Evolutionary conservation across 2,888 invertebrate genomes (phyloP).

Genomic region (Acanthococcus lagerstroemiae): DNA sequence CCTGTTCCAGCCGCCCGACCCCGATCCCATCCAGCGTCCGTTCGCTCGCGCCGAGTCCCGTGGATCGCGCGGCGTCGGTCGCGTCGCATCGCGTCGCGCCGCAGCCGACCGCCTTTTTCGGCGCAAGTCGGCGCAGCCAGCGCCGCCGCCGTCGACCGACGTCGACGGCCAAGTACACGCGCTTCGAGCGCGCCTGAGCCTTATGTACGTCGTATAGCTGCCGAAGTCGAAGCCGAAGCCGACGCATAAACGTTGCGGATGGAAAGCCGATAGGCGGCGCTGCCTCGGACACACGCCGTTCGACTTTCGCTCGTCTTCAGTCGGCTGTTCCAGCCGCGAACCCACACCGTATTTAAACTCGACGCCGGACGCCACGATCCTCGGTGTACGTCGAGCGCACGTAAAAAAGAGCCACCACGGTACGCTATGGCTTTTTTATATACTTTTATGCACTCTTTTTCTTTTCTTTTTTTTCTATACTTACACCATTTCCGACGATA

Average conservation of each 20-base stretch:
- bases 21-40: no score
- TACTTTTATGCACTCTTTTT: no score
- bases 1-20: no score
- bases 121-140: background rate
- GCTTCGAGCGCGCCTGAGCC: background rate
- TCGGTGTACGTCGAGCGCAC: background rate
- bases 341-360: background rate
- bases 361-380: background rate
- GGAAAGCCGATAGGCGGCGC: conserved; percentile 13
- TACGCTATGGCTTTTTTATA: no score
- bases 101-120: no score
- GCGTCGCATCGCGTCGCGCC: no score
- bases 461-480: no score
- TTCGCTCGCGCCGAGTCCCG: no score
- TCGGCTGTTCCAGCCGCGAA: background rate
- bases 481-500: no score
- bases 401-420: background rate
- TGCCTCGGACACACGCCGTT: conserved; percentile 2
- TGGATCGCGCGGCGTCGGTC: no score
- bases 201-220: background rate
- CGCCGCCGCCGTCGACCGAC: no score
- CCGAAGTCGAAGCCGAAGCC: no score
- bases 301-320: background rate
- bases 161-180: background rate
- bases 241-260: conserved; percentile 1